phyloP scores from a whole-genome alignment of 1,140 invertebrate genomes.

The Leptinotarsa undecemlineata region DNA sequence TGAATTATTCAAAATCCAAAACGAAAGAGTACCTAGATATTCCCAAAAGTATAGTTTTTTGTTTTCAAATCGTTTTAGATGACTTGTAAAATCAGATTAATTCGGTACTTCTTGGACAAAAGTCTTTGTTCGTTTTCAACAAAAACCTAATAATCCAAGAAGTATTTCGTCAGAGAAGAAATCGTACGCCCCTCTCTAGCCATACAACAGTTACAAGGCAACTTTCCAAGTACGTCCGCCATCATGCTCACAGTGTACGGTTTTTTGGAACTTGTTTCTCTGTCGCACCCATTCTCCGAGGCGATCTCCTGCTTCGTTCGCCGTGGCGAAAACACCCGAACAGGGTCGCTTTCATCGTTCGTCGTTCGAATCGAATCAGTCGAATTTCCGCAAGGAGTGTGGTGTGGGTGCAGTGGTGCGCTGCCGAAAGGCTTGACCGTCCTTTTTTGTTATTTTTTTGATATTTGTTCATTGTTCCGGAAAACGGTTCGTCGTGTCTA shows the following conservation, averaged over 20 bases:
- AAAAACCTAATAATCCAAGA: neutral
- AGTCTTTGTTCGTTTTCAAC: neutral
- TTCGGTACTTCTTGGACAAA: neutral
- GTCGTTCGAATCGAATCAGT: neutral
- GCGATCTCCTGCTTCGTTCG: conserved; percentile 5
- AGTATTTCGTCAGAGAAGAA: neutral
- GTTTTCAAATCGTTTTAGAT: too few species aligned
- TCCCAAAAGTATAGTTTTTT: too few species aligned
- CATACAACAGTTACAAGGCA: conserved; percentile 21
- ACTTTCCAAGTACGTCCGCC: conserved; percentile 27
- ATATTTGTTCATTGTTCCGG: neutral
- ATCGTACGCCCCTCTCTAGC: neutral
- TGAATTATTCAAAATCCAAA: neutral
- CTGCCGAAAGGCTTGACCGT: neutral
- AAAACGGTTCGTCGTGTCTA: neutral
- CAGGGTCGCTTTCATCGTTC: conserved; percentile 9
- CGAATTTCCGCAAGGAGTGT: neutral
- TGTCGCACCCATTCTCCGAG: neutral
- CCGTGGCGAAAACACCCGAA: neutral
- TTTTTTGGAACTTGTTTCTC: conserved; percentile 15
- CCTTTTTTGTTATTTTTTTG: conserved; percentile 4
- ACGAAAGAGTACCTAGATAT: too few species aligned
- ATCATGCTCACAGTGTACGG: conserved; percentile 20
- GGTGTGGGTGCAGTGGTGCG: neutral
- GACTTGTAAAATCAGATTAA: too few species aligned